Evolutionary conservation across 2,888 invertebrate species (phyloP).

Genomic region (Craniophora ligustri): DNA sequence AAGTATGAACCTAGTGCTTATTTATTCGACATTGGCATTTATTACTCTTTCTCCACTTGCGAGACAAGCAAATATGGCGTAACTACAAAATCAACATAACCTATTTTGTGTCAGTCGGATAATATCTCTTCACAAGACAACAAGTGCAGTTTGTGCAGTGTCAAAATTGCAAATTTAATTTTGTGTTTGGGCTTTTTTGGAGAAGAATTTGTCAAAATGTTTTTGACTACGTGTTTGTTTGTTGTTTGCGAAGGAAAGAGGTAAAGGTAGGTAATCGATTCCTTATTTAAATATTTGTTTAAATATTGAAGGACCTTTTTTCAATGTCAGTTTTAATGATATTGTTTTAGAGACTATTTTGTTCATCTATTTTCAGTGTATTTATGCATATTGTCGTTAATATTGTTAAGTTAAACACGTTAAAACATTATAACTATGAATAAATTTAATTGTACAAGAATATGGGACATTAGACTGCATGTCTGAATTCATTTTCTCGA

Average conservation of each 20-base stretch:
- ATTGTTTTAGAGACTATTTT: no score
- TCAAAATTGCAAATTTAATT: not conserved
- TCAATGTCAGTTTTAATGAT: no score
- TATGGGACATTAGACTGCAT: no score
- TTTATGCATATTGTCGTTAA: no score
- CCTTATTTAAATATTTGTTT: not conserved
- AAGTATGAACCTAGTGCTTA: slow-evolving; percentile 32
- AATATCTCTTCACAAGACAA: slow-evolving; percentile 26
- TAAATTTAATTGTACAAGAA: no score
- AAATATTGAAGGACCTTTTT: no score
- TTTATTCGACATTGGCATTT: slow-evolving; percentile 56
- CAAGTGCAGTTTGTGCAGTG: slow-evolving; percentile 35
- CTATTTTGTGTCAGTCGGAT: slow-evolving; percentile 42
- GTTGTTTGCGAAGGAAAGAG: slow-evolving; percentile 33
- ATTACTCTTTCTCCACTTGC: slow-evolving; percentile 47
- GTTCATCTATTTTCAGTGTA: no score
- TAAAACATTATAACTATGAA: no score
- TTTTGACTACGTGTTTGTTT: slow-evolving; percentile 32
- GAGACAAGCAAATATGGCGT: slow-evolving; percentile 40
- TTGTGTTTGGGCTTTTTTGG: not conserved
- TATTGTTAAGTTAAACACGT: no score
- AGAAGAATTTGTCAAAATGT: slow-evolving; percentile 20
- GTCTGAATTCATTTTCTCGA: no score
- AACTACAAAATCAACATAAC: slow-evolving; percentile 34
- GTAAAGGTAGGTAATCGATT: slow-evolving; percentile 29